Evolutionary conservation across 1,140 invertebrate species (phyloP).

Genomic region (Tetramorium parvispinum): DNA sequence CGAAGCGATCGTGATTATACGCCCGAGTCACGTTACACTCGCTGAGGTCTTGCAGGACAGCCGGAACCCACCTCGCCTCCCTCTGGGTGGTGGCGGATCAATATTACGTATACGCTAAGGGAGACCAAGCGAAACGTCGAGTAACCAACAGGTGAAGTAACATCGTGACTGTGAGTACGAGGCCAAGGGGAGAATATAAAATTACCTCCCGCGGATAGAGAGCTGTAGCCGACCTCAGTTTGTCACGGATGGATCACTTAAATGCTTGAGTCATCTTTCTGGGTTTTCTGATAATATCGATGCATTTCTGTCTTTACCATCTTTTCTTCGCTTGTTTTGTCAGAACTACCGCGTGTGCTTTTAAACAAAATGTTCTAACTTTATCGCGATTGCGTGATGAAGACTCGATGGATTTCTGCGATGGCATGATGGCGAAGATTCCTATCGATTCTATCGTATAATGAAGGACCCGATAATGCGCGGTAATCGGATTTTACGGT

Average conservation of each 20-base stretch:
- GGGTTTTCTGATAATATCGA: constrained; percentile 3
- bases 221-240: constrained; percentile 40
- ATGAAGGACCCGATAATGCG: constrained; percentile 8
- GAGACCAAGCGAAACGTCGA: constrained; percentile 51
- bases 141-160: constrained; percentile 75
- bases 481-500: constrained; percentile 41
- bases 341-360: not conserved
- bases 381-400: constrained; percentile 17
- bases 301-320: not conserved
- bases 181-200: constrained; percentile 75
- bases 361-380: constrained; percentile 44
- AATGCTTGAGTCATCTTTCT: constrained; percentile 49
- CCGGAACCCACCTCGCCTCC: constrained; percentile 37
- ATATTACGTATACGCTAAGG: constrained; percentile 64
- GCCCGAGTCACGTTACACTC: constrained; percentile 67
- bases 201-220: constrained; percentile 63
- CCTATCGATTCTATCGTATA: constrained; percentile 30
- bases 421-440: constrained; percentile 19
- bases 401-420: constrained; percentile 22
- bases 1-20: constrained; percentile 64
- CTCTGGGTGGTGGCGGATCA: constrained; percentile 61
- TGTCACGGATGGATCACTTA: constrained; percentile 53
- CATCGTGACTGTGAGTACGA: constrained; percentile 59
- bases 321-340: not conserved
- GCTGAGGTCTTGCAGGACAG: constrained; percentile 48